phyloP scores from a whole-genome alignment of 2,888 invertebrate species.

The Melinaea menophilus region DNA sequence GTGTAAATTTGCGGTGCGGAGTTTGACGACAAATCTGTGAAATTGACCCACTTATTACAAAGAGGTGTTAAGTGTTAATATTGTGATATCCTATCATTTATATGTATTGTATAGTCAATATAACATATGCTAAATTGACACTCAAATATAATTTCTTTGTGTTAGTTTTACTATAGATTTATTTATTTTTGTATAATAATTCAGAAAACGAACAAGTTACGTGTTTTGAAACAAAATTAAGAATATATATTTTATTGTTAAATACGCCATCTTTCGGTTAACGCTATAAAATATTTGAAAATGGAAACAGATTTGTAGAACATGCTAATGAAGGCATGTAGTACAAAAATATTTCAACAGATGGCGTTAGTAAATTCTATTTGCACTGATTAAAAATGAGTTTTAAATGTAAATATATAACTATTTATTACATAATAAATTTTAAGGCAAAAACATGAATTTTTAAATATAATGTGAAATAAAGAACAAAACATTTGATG shows the following conservation, averaged over 20 bases:
- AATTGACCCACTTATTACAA: slow-evolving; percentile 26
- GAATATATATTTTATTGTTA: background rate
- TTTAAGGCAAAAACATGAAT: too few relatives aligned
- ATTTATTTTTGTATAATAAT: background rate
- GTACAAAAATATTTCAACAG: slow-evolving; percentile 6
- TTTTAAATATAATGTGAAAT: too few relatives aligned
- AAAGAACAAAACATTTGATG: too few relatives aligned
- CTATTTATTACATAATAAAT: too few relatives aligned
- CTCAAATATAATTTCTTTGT: background rate
- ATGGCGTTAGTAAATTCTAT: slow-evolving; percentile 3
- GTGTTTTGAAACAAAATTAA: too few relatives aligned
- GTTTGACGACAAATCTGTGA: slow-evolving; percentile 27
- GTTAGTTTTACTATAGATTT: background rate
- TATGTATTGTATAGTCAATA: background rate
- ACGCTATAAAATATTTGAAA: background rate
- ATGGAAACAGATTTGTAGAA: background rate
- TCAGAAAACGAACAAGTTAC: too few relatives aligned
- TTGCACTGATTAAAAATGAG: too few relatives aligned
- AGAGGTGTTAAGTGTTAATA: background rate
- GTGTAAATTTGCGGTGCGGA: slow-evolving; percentile 49
- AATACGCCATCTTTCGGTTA: background rate
- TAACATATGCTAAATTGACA: background rate
- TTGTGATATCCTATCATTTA: slow-evolving; percentile 7
- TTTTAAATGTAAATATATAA: too few relatives aligned
- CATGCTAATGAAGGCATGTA: background rate